Evolutionary conservation across 1,140 invertebrate genomes (phyloP), one percentile per base, ranked within the genome.

Genomic region (Pomacea maculata): DNA sequence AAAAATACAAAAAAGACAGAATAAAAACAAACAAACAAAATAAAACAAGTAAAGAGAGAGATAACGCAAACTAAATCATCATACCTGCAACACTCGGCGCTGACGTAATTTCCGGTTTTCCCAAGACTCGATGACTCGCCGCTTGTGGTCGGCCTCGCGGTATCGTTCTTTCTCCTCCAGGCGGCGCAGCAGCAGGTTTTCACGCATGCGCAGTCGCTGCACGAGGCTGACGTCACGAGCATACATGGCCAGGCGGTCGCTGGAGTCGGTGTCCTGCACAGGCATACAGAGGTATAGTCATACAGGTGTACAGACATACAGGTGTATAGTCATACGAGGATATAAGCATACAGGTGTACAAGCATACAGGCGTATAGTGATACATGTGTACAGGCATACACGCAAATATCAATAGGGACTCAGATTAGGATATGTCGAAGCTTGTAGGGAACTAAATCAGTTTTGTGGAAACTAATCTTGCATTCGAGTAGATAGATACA

Each of bases 181-280:
- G 14, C 78, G 11, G 45, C 21, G 25, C 45, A 72, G 10, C 19
- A 79, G 64, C 14, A 67, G 34, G 19, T 72, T 79, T 19, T 79
- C 78, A 21, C 78, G 78, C 78, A 57, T 6, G 21, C 71, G 67
- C 78, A 79, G 19, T 55, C 78, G 67, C 21, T 70, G 12, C 67
- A 79, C 65, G 15, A 79, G 78, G 63, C 63, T 79, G 67, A 72
- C 78, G 57, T 72, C 71, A 70, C 78, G 78, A 17, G 55, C 71
- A 7, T 71, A 71, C 68, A 79, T 68, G 55, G 52, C n/a, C 14
- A 72, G 55, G 19, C 68, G 19, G 12, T 79, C 25, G 15, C 29
- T 57, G 52, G 65, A 29, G 45, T 79, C 52, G 45, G 34, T 72
- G 12, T 79, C 68, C 52, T 25, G 25, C 21, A 68, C 65, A 21